Evolutionary conservation across 2,797 vertebrate species (phyloP).

Genomic region (Artibeus jamaicensis): DNA sequence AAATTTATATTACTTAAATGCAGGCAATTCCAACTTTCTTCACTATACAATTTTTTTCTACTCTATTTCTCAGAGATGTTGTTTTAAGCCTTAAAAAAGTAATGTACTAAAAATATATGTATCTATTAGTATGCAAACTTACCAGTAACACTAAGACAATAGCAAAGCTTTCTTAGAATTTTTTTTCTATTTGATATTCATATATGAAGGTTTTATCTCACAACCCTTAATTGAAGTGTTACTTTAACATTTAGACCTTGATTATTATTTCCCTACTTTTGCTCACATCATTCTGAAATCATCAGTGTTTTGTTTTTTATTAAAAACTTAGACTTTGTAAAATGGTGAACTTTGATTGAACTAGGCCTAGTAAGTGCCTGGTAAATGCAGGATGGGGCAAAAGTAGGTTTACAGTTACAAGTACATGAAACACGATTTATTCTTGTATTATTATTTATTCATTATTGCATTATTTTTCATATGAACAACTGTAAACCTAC

Average conservation of each 20-base stretch:
- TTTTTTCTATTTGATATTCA: constrained; percentile 13
- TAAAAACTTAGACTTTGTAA: background rate
- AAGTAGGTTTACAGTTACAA: background rate
- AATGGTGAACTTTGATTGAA: background rate
- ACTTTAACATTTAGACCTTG: background rate
- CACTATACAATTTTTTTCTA: background rate
- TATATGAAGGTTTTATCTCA: background rate
- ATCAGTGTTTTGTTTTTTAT: background rate
- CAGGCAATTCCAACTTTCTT: background rate
- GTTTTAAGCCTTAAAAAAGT: background rate
- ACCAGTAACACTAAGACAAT: background rate
- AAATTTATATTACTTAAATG: background rate
- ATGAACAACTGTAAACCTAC: background rate
- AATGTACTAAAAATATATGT: background rate
- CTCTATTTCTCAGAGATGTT: background rate
- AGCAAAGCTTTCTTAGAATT: background rate
- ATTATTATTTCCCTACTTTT: background rate
- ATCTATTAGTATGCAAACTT: background rate
- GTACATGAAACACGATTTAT: background rate
- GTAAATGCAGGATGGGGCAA: background rate
- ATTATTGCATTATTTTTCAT: background rate
- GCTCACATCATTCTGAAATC: constrained; percentile 16
- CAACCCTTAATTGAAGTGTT: background rate
- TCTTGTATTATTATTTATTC: background rate
- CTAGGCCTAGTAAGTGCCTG: background rate